phyloP scores from a whole-genome alignment of 2,113 vertebrate species.

The Channa argus region DNA sequence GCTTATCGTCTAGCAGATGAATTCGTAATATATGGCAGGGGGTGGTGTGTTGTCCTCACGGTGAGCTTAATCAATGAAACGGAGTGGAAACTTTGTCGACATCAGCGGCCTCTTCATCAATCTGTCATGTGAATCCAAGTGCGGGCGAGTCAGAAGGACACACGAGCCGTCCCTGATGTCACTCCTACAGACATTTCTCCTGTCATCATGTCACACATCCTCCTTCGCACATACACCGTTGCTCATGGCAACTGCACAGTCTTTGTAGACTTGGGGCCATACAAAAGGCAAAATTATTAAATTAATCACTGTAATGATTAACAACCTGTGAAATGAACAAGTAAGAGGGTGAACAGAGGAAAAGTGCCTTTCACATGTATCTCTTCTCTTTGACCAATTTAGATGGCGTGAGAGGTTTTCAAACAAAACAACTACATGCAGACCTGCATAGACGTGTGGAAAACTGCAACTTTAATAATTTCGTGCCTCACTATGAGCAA shows the following conservation, averaged over 20 bases:
- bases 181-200: slow-evolving; percentile 38
- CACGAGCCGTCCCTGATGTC: background rate
- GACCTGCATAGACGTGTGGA: background rate
- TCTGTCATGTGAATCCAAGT: slow-evolving; percentile 79
- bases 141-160: slow-evolving; percentile 80
- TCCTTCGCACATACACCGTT: slow-evolving; percentile 23
- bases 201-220: slow-evolving; percentile 34
- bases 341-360: slow-evolving; percentile 52
- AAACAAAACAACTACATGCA: slow-evolving; percentile 15
- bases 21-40: slow-evolving; percentile 86
- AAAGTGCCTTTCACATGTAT: slow-evolving; percentile 59
- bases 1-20: slow-evolving; percentile 83
- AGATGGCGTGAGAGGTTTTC: slow-evolving; percentile 45
- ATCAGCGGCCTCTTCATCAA: slow-evolving; percentile 74
- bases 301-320: slow-evolving; percentile 73
- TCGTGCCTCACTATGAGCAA: no score
- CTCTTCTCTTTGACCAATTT: slow-evolving; percentile 47
- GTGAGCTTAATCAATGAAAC: slow-evolving; percentile 87
- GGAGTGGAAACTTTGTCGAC: slow-evolving; percentile 86
- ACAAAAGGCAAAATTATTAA: slow-evolving; percentile 58
- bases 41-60: slow-evolving; percentile 80
- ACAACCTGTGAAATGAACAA: slow-evolving; percentile 76
- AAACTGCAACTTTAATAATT: no score
- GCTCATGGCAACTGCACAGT: slow-evolving; percentile 38
- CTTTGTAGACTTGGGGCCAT: slow-evolving; percentile 23